phyloP scores from a whole-genome alignment of 2,113 vertebrate species.

The Donacobius atricapilla region DNA sequence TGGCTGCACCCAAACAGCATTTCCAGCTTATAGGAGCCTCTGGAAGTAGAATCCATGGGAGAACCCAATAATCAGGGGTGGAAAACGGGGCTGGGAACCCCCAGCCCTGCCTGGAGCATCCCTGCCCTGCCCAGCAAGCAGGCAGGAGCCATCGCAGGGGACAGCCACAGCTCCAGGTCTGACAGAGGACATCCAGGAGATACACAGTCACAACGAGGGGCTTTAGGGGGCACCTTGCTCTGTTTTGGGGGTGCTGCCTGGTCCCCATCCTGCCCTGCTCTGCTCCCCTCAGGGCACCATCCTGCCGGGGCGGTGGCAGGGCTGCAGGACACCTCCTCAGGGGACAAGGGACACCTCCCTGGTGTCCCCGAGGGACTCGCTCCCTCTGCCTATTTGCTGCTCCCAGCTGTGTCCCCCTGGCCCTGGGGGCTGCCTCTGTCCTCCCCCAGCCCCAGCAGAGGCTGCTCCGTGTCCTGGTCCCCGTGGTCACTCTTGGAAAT shows the following conservation, averaged over 20 bases:
- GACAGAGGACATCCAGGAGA: background rate
- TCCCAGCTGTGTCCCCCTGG: accelerated
- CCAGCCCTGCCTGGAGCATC: background rate
- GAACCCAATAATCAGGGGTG: background rate
- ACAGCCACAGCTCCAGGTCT: background rate
- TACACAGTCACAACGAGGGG: background rate
- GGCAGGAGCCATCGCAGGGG: background rate
- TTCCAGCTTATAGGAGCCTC: background rate
- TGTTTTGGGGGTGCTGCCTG: background rate
- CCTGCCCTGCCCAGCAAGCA: accelerated
- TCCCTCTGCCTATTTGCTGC: background rate
- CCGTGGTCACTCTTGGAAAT: background rate
- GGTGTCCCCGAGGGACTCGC: accelerated
- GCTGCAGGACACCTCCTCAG: background rate
- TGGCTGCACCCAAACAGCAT: background rate
- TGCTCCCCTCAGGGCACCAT: background rate
- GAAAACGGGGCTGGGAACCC: accelerated
- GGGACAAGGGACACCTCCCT: background rate
- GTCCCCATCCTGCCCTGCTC: background rate
- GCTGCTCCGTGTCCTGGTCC: background rate
- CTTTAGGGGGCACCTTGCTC: background rate
- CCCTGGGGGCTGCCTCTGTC: accelerated
- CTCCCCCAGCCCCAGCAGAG: background rate
- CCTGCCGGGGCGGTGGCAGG: background rate
- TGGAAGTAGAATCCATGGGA: background rate